Conservation (phyloP, 2,888 invertebrate genomes). For the Mesoligia furuncula region DNA sequence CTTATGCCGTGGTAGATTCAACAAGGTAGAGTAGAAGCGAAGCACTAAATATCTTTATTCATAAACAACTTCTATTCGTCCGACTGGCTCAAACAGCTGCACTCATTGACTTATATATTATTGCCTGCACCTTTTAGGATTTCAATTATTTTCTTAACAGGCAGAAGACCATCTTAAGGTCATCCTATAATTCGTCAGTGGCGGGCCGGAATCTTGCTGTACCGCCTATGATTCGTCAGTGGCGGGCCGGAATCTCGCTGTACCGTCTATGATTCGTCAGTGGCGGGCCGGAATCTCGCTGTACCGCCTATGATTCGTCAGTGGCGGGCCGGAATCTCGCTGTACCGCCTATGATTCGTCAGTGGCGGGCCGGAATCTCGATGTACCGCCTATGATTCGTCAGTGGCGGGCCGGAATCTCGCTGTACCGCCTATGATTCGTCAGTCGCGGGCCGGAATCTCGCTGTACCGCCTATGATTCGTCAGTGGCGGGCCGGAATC, state of each 20-base stretch:
- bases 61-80: neutral
- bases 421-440: no score
- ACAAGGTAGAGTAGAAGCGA: no score
- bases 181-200: neutral
- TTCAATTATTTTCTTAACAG: neutral
- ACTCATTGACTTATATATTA: neutral
- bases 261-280: no score
- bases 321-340: neutral
- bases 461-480: neutral
- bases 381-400: no score
- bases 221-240: no score
- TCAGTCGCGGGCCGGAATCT: neutral
- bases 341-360: no score
- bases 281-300: no score
- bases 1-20: neutral
- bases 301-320: neutral
- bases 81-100: neutral
- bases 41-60: neutral
- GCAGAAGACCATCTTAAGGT: neutral
- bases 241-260: no score
- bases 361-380: no score
- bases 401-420: no score
- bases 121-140: neutral
- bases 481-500: neutral
- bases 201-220: neutral